A percentile compares a stretch with the other conserved stretches of the same genome.
Evolutionary conservation across 2,113 vertebrate genomes (phyloP).

Genomic region (Trematomus loennbergii): DNA sequence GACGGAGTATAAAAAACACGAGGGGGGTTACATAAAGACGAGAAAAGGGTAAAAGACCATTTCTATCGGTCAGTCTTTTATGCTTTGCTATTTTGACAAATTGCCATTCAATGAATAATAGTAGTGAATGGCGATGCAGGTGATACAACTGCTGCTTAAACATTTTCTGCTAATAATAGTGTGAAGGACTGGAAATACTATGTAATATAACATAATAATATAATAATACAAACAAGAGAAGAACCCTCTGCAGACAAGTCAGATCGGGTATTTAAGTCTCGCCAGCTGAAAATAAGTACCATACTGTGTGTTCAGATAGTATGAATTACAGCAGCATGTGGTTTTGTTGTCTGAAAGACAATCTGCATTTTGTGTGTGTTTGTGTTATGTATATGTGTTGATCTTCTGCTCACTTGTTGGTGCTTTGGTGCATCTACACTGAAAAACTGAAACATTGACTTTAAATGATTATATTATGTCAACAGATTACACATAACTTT

Average conservation of each 20-base stretch:
- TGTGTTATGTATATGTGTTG: too few relatives aligned
- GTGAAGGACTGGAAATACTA: constrained; percentile 2
- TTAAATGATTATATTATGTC: too few relatives aligned
- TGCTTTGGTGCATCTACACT: too few relatives aligned
- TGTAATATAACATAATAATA: background rate
- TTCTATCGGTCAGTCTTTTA: background rate
- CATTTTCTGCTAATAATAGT: background rate
- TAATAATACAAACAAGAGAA: constrained; percentile 23
- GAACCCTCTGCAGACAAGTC: background rate
- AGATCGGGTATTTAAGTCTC: constrained; percentile 6
- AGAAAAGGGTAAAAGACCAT: background rate
- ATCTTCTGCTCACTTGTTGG: too few relatives aligned
- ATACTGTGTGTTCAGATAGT: background rate
- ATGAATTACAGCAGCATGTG: constrained; percentile 29
- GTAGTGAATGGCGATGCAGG: background rate
- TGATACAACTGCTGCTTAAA: background rate
- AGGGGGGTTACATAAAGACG: too few relatives aligned
- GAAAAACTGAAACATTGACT: too few relatives aligned
- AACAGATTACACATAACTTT: too few relatives aligned
- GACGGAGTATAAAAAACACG: too few relatives aligned
- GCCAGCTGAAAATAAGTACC: constrained; percentile 28
- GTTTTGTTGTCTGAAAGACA: constrained; percentile 20
- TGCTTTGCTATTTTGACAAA: background rate
- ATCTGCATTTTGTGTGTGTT: background rate
- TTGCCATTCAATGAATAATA: background rate